These are phyloP conservation scores for Aelia acuminata DNA, from an alignment of 2,888 invertebrate species.

Conservation along the genomic window DNA sequence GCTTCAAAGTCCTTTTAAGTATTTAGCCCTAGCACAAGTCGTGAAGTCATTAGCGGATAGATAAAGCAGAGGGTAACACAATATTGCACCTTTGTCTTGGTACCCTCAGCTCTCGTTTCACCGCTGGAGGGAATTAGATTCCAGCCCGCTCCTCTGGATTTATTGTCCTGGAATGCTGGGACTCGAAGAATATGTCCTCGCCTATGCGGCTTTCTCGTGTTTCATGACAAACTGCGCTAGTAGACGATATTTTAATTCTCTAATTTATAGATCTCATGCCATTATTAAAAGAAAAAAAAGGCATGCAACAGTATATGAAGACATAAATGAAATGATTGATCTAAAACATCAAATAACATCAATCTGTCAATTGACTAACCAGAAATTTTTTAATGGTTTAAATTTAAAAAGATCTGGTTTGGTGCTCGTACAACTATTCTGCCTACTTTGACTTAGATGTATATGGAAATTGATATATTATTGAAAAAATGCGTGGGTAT, in stretches of 20 bases:
- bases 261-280: not conserved
- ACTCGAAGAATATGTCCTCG: not conserved
- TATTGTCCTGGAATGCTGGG: slow-evolving; percentile 3
- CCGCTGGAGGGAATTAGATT: not conserved
- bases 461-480: too few species aligned
- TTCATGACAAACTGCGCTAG: not conserved
- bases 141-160: not conserved
- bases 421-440: too few species aligned
- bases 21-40: slow-evolving; percentile 24
- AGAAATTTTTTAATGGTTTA: too few species aligned
- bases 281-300: too few species aligned
- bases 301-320: too few species aligned
- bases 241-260: not conserved
- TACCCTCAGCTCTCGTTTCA: slow-evolving; percentile 19
- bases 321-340: too few species aligned
- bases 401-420: too few species aligned
- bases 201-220: not conserved
- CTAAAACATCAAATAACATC: too few species aligned
- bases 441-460: too few species aligned
- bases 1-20: slow-evolving; percentile 49
- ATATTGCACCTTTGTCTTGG: slow-evolving; percentile 29
- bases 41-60: slow-evolving; percentile 39
- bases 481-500: too few species aligned
- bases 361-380: too few species aligned
- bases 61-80: slow-evolving; percentile 48